phyloP scores from a whole-genome alignment of 2,797 vertebrate genomes.

The Hephaestus fuliginosus region DNA sequence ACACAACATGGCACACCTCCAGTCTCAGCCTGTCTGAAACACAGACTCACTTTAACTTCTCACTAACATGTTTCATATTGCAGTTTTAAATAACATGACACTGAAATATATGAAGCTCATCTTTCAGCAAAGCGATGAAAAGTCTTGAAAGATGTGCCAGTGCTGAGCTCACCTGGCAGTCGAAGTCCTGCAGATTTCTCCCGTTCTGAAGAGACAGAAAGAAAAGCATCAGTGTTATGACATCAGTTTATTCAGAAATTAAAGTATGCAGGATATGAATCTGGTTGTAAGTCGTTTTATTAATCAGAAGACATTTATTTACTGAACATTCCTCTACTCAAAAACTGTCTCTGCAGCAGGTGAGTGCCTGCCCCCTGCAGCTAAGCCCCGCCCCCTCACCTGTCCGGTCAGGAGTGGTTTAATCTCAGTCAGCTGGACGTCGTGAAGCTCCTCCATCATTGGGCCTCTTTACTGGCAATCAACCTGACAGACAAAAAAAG shows the following conservation, averaged over 20 bases:
- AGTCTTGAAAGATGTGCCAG: background rate
- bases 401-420: constrained; percentile 95
- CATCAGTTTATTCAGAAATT: background rate
- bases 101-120: background rate
- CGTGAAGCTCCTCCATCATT: constrained; percentile 94
- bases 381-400: constrained; percentile 79
- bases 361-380: too few relatives aligned
- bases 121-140: too few relatives aligned
- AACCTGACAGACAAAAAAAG: constrained; percentile 1
- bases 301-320: background rate
- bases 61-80: background rate
- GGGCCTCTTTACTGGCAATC: constrained; percentile 47
- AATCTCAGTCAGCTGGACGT: constrained; percentile 96
- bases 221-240: constrained; percentile 8
- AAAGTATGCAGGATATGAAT: constrained; percentile 3
- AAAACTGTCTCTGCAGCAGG: background rate
- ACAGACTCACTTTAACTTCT: background rate
- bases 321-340: background rate
- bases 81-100: background rate
- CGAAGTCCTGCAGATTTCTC: constrained; percentile 94
- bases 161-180: constrained; percentile 91
- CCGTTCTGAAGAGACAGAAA: constrained; percentile 85
- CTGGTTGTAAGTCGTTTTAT: background rate
- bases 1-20: background rate
- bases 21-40: background rate